phyloP scores from a whole-genome alignment of 2,113 vertebrate species.

The Callospermophilus lateralis region DNA sequence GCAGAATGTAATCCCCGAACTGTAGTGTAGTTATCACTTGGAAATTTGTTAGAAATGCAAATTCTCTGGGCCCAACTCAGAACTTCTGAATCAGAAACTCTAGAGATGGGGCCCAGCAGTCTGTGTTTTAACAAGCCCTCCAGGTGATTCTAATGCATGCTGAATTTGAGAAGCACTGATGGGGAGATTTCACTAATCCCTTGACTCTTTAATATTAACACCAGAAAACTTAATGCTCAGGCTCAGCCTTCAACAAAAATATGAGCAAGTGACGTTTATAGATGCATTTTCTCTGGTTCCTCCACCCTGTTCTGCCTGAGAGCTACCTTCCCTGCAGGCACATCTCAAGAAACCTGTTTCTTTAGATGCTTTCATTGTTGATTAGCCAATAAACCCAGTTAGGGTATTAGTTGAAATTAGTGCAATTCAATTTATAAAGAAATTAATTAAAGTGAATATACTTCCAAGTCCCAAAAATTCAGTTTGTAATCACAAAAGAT shows the following conservation, averaged over 20 bases:
- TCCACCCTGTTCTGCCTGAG: neutral
- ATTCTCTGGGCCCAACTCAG: neutral
- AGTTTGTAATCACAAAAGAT: neutral
- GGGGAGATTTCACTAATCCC: neutral
- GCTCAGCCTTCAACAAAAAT: neutral
- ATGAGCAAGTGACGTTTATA: neutral
- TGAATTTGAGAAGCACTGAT: neutral
- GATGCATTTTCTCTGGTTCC: neutral
- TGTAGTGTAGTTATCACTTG: neutral
- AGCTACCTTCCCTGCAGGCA: neutral
- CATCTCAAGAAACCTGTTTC: neutral
- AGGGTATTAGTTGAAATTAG: slow-evolving; percentile 8
- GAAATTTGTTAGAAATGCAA: slow-evolving; percentile 29
- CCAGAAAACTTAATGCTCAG: neutral
- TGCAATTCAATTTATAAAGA: slow-evolving; percentile 11
- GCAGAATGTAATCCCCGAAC: neutral
- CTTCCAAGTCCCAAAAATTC: neutral
- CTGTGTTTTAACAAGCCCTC: neutral
- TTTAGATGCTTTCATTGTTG: neutral
- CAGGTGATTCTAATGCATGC: neutral
- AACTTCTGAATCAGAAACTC: neutral
- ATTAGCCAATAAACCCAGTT: neutral
- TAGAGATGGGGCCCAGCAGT: neutral
- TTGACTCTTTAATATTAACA: neutral
- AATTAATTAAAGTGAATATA: slow-evolving; percentile 18